phyloP scores from a whole-genome alignment of 2,888 invertebrate genomes.

The Sminthurinus aureus region DNA sequence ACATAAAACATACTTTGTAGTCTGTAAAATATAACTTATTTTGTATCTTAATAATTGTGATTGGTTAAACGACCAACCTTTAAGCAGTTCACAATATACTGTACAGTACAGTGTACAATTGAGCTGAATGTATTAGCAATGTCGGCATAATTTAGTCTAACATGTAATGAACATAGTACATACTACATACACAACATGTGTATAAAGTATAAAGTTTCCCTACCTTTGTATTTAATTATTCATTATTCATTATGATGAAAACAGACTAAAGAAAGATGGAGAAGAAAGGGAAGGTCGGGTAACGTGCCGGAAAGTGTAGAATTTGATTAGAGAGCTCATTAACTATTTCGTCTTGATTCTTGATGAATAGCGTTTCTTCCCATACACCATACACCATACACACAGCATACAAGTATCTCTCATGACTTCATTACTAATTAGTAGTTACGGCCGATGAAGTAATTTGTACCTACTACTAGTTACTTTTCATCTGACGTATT shows the following conservation, averaged over 20 bases:
- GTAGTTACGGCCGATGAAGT: slow-evolving; percentile 1
- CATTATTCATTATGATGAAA: background rate
- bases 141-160: too few species aligned
- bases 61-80: too few species aligned
- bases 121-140: too few species aligned
- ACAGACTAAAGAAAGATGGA: background rate
- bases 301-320: background rate
- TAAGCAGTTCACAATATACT: too few species aligned
- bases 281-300: background rate
- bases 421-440: slow-evolving; percentile 10
- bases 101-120: too few species aligned
- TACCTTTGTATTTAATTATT: background rate
- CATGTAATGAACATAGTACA: too few species aligned
- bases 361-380: background rate
- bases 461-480: background rate
- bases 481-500: too few species aligned
- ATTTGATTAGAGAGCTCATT: background rate
- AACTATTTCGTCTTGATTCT: background rate
- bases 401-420: too few species aligned
- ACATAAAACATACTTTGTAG: background rate
- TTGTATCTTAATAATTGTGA: too few species aligned
- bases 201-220: background rate
- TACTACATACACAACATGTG: too few species aligned
- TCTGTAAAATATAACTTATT: background rate
- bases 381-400: too few species aligned